phyloP scores from a whole-genome alignment of 2,797 vertebrate genomes.

The Buceros bicornis region DNA sequence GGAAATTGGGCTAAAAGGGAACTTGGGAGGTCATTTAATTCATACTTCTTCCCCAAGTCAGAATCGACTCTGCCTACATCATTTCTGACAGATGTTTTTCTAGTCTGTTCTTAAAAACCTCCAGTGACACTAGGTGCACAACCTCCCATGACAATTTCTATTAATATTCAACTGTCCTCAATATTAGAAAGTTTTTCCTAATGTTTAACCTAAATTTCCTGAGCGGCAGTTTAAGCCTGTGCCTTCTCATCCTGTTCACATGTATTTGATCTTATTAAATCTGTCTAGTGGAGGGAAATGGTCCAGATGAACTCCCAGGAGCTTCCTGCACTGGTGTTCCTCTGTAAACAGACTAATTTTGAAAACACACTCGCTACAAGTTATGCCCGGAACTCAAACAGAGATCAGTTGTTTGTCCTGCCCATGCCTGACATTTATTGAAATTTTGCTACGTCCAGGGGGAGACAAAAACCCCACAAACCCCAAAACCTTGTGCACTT shows the following conservation, averaged over 20 bases:
- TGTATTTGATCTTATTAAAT: background rate
- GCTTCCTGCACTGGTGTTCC: background rate
- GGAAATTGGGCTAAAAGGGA: conserved; percentile 2
- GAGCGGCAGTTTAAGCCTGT: background rate
- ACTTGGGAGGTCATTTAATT: background rate
- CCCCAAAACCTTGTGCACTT: background rate
- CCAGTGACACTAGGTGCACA: background rate
- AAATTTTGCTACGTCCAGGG: background rate
- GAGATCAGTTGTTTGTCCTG: background rate
- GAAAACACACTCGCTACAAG: background rate
- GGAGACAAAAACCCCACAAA: background rate
- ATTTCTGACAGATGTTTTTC: background rate
- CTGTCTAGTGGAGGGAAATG: background rate
- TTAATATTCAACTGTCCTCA: background rate
- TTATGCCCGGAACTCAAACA: background rate
- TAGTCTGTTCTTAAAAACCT: background rate
- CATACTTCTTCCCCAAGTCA: background rate
- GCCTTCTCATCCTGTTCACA: background rate
- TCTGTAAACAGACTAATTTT: background rate
- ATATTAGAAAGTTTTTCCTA: background rate
- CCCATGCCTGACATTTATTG: background rate
- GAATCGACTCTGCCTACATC: background rate
- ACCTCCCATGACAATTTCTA: background rate
- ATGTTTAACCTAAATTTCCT: conserved; percentile 1
- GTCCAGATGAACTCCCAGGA: background rate